These are phyloP conservation scores for Gonatopus flavifemur DNA, from an alignment of 1,140 invertebrate species.

Conservation along the genomic window DNA sequence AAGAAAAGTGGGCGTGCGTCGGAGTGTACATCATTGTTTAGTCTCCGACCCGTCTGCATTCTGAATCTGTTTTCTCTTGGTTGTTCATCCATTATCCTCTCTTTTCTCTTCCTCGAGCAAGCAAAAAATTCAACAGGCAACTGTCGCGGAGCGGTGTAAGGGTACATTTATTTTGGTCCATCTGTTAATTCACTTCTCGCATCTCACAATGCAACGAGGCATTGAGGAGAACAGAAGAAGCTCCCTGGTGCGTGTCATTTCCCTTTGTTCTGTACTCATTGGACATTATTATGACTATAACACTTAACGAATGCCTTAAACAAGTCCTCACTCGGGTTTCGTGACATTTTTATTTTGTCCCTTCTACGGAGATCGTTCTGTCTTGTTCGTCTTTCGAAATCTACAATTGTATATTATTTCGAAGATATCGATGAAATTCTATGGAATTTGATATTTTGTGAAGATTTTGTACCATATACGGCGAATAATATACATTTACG, in stretches of 20 bases:
- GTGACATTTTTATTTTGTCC: too few species aligned
- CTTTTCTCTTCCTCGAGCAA: constrained; percentile 16
- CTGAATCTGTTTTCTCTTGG: constrained; percentile 9
- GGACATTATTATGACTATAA: constrained; percentile 54
- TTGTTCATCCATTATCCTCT: constrained; percentile 21
- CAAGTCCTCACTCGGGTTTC: too few species aligned
- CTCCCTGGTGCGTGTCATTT: too few species aligned
- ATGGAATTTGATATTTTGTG: too few species aligned
- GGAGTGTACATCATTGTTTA: constrained; percentile 40
- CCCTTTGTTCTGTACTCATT: constrained; percentile 15
- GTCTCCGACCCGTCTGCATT: constrained; percentile 20
- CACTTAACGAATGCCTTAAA: constrained; percentile 49
- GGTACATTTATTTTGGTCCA: constrained; percentile 29
- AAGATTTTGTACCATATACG: too few species aligned
- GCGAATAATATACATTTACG: too few species aligned
- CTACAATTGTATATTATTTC: too few species aligned
- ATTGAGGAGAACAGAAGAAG: too few species aligned
- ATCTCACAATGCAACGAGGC: constrained; percentile 30
- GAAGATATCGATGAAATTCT: too few species aligned
- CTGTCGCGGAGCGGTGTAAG: constrained; percentile 15
- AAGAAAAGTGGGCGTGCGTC: constrained; percentile 26
- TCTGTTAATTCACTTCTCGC: constrained; percentile 32
- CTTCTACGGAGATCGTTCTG: too few species aligned
- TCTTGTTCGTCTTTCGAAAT: too few species aligned
- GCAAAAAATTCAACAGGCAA: neutral